Conservation (phyloP, 2,797 vertebrate species). For the Parauchenoglanis ngamensis region DNA sequence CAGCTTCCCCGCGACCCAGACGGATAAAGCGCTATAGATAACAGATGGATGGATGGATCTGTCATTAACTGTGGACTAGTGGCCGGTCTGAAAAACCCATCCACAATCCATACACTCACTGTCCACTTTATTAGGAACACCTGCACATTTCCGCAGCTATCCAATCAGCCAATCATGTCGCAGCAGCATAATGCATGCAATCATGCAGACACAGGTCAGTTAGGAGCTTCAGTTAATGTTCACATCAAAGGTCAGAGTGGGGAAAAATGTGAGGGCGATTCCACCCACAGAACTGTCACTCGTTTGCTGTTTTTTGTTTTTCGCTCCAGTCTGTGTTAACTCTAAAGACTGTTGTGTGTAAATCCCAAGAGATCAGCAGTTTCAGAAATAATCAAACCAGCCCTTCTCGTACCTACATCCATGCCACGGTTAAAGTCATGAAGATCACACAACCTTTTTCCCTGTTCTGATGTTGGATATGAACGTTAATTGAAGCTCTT, state of each 20-base stretch:
- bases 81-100: not conserved
- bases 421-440: not conserved
- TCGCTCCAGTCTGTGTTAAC: not conserved
- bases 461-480: not conserved
- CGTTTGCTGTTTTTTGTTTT: not conserved
- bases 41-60: no score
- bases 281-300: not conserved
- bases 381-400: not conserved
- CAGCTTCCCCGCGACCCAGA: no score
- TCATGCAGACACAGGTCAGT: not conserved
- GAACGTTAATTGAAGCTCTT: not conserved
- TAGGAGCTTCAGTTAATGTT: no score
- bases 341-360: not conserved
- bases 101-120: not conserved
- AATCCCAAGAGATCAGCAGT: not conserved
- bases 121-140: not conserved
- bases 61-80: not conserved
- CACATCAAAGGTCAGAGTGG: not conserved
- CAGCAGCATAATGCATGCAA: not conserved
- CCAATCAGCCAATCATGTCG: no score
- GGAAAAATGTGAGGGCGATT: not conserved
- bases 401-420: not conserved
- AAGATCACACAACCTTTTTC: not conserved
- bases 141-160: not conserved
- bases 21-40: no score